Base-by-base conservation (phyloP, 1,140 invertebrate species). In the Apis laboriosa region DNA sequence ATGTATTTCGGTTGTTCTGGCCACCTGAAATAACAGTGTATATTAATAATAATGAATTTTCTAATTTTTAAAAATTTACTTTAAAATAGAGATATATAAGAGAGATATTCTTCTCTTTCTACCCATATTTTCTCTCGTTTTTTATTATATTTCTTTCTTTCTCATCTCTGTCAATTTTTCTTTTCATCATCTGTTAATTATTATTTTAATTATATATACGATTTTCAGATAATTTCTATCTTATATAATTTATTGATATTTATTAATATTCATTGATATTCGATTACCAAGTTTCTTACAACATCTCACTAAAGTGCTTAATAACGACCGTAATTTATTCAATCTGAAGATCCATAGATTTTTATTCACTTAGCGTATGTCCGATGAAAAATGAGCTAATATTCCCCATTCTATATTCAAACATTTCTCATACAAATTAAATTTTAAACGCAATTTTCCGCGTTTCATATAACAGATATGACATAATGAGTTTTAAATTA, bases 361-460 rank as follows among this genome's bases (percentile, higher is more conserved):
- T 58, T 58, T 70, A 21, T 70, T 73, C 71, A 19, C 56, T 51
- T 43, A 73, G n/a, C 71, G 71, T n/a, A 21, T 7, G 9, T 70
- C 15, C 11, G 19, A 28, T 58, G 55, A 58, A 21, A 58, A 73
- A 73, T 43, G 71, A 15, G 71, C 55, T 58, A 73, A 73, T 73
- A 73, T 19, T 11, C 53, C 7, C 2, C 12, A 28, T 19, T 28
- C 28, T 73, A 73, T 73, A 73, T 73, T 73, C 71, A 53, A 70
- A 70, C 49, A 43, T 67, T 70, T 15, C 21, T 15, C 51, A 34
- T 12, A 55, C 17, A 58, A 74, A 58, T 19, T 4, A 9, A 58
- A 73, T 73, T 73, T 43, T 21, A 58, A 74, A 58, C 8, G 9
- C 15, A 58, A 73, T 73, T 58, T 43, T 21, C 71, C n/a, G 21